phyloP scores from a whole-genome alignment of 2,888 invertebrate species.

The Neoascia interrupta region DNA sequence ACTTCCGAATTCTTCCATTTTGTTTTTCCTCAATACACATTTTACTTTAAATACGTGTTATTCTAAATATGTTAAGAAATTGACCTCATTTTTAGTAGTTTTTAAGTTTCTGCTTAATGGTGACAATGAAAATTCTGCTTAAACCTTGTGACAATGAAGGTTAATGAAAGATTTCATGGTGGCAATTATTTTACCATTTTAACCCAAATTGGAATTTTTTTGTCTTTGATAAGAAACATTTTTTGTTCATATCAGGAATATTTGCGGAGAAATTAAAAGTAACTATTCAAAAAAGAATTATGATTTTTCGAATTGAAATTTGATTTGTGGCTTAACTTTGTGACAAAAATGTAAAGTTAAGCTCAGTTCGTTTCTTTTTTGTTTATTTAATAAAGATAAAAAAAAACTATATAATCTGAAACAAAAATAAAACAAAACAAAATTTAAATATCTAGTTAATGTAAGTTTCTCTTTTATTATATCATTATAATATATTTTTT shows the following conservation, averaged over 20 bases:
- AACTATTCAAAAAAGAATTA: too few relatives aligned
- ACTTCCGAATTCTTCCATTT: too few relatives aligned
- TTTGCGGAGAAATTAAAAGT: neutral
- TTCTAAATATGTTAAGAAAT: slow-evolving; percentile 58
- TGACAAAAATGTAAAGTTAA: too few relatives aligned
- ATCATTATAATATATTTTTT: slow-evolving; percentile 36
- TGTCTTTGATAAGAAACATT: slow-evolving; percentile 28
- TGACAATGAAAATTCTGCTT: too few relatives aligned
- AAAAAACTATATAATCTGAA: slow-evolving; percentile 7
- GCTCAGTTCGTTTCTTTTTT: slow-evolving; percentile 50
- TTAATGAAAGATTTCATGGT: too few relatives aligned
- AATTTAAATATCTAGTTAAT: slow-evolving; percentile 37
- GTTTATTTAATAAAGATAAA: neutral
- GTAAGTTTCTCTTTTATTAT: slow-evolving; percentile 42
- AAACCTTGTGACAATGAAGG: too few relatives aligned
- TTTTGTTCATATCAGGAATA: slow-evolving; percentile 71
- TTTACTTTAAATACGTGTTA: too few relatives aligned
- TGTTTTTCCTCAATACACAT: too few relatives aligned
- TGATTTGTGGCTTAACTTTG: slow-evolving; percentile 14
- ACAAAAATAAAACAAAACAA: slow-evolving; percentile 29
- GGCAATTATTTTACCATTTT: too few relatives aligned
- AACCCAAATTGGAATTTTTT: too few relatives aligned
- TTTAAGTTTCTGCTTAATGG: too few relatives aligned
- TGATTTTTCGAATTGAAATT: neutral
- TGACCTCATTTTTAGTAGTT: slow-evolving; percentile 61